Evolutionary conservation across 2,797 vertebrate species (phyloP).

Genomic region (Varecia variegata): DNA sequence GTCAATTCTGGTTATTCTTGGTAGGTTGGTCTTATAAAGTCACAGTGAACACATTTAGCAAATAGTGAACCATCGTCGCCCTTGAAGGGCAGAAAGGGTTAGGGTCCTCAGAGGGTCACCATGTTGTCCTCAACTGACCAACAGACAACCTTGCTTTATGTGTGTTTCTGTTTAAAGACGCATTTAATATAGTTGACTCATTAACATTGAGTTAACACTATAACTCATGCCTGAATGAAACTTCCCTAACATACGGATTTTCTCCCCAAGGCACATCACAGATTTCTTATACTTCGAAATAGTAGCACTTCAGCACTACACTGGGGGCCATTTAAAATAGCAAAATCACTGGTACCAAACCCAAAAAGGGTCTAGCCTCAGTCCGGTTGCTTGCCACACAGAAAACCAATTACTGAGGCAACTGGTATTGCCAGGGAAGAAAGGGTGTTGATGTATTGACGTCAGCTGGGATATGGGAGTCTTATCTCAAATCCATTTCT

Average conservation of each 20-base stretch:
- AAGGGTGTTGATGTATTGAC: too few relatives aligned
- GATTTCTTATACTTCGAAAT: neutral
- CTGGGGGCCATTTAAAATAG: neutral
- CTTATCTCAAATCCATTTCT: too few relatives aligned
- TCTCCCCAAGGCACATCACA: neutral
- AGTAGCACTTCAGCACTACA: neutral
- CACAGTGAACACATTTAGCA: neutral
- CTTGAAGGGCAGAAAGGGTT: neutral
- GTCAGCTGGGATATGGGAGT: too few relatives aligned
- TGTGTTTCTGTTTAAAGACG: neutral
- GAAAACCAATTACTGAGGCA: too few relatives aligned
- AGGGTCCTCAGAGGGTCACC: neutral
- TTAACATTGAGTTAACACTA: neutral
- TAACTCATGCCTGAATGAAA: neutral
- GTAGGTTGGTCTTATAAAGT: neutral
- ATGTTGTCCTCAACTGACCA: neutral
- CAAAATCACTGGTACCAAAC: neutral
- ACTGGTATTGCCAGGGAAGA: too few relatives aligned
- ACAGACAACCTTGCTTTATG: neutral
- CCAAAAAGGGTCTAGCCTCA: too few relatives aligned
- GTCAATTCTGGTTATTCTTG: neutral
- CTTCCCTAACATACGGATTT: neutral
- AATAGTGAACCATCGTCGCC: too few relatives aligned
- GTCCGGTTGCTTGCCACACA: too few relatives aligned
- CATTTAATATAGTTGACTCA: neutral